Percentiles rank a stretch among this genome's conserved stretches.
These are phyloP conservation scores for Lysandra bellargus DNA, from an alignment of 2,888 invertebrate genomes.

Conservation along the genomic window DNA sequence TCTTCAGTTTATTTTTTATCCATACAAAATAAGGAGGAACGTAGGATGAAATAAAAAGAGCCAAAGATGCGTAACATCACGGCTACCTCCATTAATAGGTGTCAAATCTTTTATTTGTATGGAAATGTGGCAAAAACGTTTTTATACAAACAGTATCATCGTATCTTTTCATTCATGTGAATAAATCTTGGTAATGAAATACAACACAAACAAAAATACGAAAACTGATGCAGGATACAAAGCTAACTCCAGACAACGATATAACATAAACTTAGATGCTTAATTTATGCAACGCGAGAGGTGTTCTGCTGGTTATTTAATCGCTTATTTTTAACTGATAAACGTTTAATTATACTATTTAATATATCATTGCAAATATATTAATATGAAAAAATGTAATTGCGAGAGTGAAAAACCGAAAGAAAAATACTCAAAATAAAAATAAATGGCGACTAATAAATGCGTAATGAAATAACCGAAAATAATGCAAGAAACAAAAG, in stretches of 20 bases:
- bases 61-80: background rate
- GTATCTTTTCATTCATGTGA: slow-evolving; percentile 16
- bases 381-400: too few species aligned
- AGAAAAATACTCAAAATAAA: too few species aligned
- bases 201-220: slow-evolving; percentile 9
- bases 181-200: slow-evolving; percentile 16
- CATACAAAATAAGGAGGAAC: background rate
- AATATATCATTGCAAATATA: too few species aligned
- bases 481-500: too few species aligned
- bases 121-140: slow-evolving; percentile 3
- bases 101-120: slow-evolving; percentile 20
- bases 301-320: too few species aligned
- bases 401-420: too few species aligned
- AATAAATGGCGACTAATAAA: too few species aligned
- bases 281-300: background rate
- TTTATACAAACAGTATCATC: slow-evolving; percentile 18
- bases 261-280: background rate
- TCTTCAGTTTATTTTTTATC: too few species aligned
- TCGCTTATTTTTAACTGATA: too few species aligned
- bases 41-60: background rate
- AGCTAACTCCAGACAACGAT: slow-evolving; percentile 1
- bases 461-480: too few species aligned
- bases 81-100: slow-evolving; percentile 12
- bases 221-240: background rate
- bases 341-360: too few species aligned